Conservation (phyloP, 2,797 vertebrate species). For the Lophotriccus pileatus region DNA sequence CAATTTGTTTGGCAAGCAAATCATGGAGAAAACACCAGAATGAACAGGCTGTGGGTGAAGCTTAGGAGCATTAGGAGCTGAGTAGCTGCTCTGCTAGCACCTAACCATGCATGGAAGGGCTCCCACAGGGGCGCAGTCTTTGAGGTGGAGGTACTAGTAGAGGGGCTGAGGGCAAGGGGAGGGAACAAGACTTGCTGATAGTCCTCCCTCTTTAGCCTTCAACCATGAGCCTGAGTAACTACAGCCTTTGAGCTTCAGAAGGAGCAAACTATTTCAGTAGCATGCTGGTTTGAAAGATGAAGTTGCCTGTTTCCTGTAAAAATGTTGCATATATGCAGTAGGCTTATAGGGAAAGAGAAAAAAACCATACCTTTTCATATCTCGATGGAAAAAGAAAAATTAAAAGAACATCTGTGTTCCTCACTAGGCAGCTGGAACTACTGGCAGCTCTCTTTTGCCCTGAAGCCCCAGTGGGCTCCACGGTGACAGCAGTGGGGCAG, state of each 20-base stretch:
- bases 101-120: neutral
- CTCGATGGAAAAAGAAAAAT: neutral
- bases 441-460: neutral
- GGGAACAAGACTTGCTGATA: neutral
- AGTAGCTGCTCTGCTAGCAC: neutral
- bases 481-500: neutral
- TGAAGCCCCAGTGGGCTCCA: neutral
- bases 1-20: neutral
- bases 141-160: neutral
- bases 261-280: neutral
- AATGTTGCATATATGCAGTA: neutral
- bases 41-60: neutral
- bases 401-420: neutral
- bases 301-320: neutral
- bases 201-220: neutral
- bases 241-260: neutral
- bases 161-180: neutral
- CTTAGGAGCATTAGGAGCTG: neutral
- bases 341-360: neutral
- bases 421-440: neutral
- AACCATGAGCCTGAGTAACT: neutral
- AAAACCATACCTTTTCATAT: rapidly evolving
- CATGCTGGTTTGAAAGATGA: neutral
- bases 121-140: rapidly evolving
- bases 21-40: neutral